phyloP scores from a whole-genome alignment of 2,888 invertebrate species.

The Drosophila antonietae region DNA sequence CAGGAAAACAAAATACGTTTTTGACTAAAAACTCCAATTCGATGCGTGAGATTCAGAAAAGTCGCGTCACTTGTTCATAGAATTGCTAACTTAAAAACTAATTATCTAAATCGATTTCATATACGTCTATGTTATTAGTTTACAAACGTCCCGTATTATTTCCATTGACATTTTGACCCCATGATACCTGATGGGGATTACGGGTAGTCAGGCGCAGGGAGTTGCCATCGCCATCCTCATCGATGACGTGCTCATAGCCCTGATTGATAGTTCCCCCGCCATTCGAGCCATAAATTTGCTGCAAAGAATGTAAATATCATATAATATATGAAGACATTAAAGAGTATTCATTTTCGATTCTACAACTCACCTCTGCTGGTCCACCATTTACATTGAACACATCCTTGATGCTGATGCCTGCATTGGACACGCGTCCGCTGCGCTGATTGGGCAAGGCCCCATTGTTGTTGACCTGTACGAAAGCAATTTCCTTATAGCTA shows the following conservation, averaged over 20 bases:
- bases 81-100: conserved; percentile 54
- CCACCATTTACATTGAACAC: conserved; percentile 90
- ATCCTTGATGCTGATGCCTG: conserved; percentile 92
- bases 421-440: conserved; percentile 91
- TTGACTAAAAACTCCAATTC: conserved; percentile 58
- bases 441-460: conserved; percentile 86
- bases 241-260: conserved; percentile 89
- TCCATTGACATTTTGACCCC: conserved; percentile 83
- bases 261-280: conserved; percentile 91
- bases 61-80: conserved; percentile 35
- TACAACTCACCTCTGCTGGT: conserved; percentile 76
- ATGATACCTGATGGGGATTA: conserved; percentile 87
- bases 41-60: conserved; percentile 45
- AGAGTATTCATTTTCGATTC: not conserved
- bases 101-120: conserved; percentile 29
- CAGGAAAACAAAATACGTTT: conserved; percentile 39
- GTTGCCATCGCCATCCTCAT: conserved; percentile 89
- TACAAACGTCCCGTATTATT: conserved; percentile 84
- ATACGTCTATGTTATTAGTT: conserved; percentile 35
- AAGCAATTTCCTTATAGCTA: not conserved
- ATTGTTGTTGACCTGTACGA: conserved; percentile 87
- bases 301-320: not conserved
- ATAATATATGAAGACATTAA: not conserved
- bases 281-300: conserved; percentile 81
- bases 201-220: conserved; percentile 90